Evolutionary conservation across 2,113 vertebrate genomes (phyloP).

Genomic region (Brienomyrus brachyistius): DNA sequence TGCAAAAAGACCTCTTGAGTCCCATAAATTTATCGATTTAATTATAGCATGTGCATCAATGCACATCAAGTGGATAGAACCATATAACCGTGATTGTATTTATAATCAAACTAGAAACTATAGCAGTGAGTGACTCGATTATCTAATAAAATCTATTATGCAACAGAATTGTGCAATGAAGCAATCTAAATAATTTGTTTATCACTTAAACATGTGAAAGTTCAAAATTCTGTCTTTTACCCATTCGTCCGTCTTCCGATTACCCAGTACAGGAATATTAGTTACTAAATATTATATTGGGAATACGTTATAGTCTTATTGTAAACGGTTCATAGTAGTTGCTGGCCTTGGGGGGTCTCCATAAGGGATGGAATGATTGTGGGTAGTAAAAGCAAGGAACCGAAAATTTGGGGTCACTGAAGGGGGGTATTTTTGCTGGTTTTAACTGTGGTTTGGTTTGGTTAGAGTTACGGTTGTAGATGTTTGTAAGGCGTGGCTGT

Average conservation of each 20-base stretch:
- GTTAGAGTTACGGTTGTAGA: not conserved
- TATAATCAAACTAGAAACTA: not conserved
- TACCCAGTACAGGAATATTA: not conserved
- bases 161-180: not conserved
- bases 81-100: not conserved
- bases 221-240: not conserved
- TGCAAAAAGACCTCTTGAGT: not conserved
- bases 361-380: not conserved
- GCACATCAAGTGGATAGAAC: not conserved
- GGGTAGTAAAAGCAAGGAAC: not conserved
- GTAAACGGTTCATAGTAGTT: not conserved
- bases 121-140: not conserved
- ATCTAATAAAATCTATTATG: not conserved
- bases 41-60: not conserved
- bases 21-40: not conserved
- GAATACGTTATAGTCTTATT: not conserved
- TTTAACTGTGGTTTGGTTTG: not conserved
- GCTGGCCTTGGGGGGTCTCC: not conserved
- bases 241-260: not conserved
- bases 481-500: not conserved
- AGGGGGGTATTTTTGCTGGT: not conserved
- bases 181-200: not conserved
- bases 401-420: not conserved
- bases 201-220: not conserved
- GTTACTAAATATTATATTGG: not conserved